These are phyloP conservation scores for Synanthedon andrenaeformis DNA, from an alignment of 2,888 invertebrate genomes.

Conservation along the genomic window DNA sequence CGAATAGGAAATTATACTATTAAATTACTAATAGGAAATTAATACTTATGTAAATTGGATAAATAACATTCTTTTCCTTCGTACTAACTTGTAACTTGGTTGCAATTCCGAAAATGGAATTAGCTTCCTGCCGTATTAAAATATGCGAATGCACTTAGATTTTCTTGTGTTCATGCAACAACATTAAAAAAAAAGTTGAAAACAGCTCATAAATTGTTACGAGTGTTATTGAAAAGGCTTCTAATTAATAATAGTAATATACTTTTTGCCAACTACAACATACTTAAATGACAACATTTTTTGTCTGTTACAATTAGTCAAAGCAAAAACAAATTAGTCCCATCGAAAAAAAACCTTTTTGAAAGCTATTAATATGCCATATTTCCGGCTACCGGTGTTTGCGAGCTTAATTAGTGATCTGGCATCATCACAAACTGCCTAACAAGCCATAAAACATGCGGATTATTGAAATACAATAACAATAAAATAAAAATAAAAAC, in stretches of 20 bases:
- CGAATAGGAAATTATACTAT: neutral
- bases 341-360: neutral
- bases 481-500: slow-evolving; percentile 27
- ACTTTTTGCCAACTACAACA: no score
- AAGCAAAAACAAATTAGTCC: neutral
- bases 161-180: neutral
- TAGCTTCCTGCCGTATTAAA: neutral
- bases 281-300: no score
- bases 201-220: no score
- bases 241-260: no score
- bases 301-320: neutral
- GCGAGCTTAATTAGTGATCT: slow-evolving; percentile 47
- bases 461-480: slow-evolving; percentile 60
- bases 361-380: slow-evolving; percentile 15
- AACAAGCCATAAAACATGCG: slow-evolving; percentile 63
- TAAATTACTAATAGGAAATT: neutral
- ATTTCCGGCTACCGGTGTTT: slow-evolving; percentile 45
- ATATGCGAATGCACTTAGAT: neutral
- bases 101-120: neutral
- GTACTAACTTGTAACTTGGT: neutral
- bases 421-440: slow-evolving; percentile 46
- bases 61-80: neutral
- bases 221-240: no score
- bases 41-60: neutral
- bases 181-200: no score